phyloP scores from a whole-genome alignment of 2,888 invertebrate species.

The Cenopis cana region DNA sequence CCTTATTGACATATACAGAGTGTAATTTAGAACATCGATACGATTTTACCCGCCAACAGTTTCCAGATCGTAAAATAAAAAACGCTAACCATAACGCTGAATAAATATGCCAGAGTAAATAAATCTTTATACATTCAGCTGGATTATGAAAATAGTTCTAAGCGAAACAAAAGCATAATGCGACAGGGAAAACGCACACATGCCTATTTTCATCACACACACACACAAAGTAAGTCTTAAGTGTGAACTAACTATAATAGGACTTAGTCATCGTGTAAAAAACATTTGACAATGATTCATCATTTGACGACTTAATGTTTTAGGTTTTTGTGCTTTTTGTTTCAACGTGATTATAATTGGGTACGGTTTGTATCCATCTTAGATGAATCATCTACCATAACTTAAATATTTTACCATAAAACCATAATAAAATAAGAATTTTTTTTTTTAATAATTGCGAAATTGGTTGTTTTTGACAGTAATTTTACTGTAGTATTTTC shows the following conservation, averaged over 20 bases:
- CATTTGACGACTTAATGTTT: too few species aligned
- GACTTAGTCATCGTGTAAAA: slow-evolving; percentile 49
- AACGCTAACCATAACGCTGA: slow-evolving; percentile 13
- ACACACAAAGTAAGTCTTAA: slow-evolving; percentile 11
- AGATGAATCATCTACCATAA: too few species aligned
- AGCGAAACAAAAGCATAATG: slow-evolving; percentile 40
- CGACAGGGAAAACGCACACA: slow-evolving; percentile 30
- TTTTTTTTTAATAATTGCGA: too few species aligned
- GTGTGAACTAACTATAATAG: slow-evolving; percentile 28
- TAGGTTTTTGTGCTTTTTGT: too few species aligned
- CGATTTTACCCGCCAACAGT: slow-evolving; percentile 8
- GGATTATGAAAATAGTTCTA: slow-evolving; percentile 13
- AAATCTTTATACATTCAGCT: neutral
- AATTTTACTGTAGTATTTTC: too few species aligned
- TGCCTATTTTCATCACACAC: slow-evolving; percentile 26
- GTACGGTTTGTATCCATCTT: too few species aligned
- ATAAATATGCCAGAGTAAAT: slow-evolving; percentile 9
- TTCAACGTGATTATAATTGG: too few species aligned
- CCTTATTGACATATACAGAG: too few species aligned
- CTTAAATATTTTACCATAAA: too few species aligned
- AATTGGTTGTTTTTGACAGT: neutral
- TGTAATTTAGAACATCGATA: neutral
- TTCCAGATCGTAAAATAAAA: slow-evolving; percentile 5
- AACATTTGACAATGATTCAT: slow-evolving; percentile 35
- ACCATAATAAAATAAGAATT: too few species aligned